phyloP scores from a whole-genome alignment of 2,797 vertebrate genomes.

The Sitta carolinensis region DNA sequence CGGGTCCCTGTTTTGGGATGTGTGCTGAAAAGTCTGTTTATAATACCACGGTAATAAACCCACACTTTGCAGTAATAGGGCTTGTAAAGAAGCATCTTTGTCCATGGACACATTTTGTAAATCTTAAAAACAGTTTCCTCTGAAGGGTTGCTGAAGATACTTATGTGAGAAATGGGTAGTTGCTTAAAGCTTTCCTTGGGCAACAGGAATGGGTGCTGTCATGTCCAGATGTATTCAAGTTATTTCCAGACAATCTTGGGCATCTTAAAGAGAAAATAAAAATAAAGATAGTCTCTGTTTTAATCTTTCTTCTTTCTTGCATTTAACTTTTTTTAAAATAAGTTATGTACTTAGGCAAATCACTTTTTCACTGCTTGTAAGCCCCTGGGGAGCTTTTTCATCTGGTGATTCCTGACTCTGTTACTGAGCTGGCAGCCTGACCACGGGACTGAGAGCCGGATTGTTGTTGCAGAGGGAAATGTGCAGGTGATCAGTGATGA shows the following conservation, averaged over 20 bases:
- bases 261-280: background rate
- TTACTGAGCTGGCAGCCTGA: background rate
- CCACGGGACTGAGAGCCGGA: background rate
- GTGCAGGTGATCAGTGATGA: background rate
- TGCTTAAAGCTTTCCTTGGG: background rate
- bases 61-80: background rate
- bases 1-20: background rate
- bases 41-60: background rate
- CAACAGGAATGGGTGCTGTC: background rate
- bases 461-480: background rate
- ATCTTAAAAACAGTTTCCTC: background rate
- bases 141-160: background rate
- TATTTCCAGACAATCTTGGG: background rate
- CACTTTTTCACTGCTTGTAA: background rate
- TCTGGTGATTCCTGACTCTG: background rate
- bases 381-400: background rate
- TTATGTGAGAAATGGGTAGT: background rate
- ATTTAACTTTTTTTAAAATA: background rate
- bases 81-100: background rate
- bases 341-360: background rate
- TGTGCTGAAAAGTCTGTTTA: background rate
- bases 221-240: background rate
- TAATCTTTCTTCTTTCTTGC: background rate
- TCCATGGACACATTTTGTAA: background rate
- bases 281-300: background rate